Percentiles rank a stretch among this genome's conserved stretches.
Evolutionary conservation across 2,888 invertebrate genomes (phyloP).

Genomic region (Hydriomena furcata): DNA sequence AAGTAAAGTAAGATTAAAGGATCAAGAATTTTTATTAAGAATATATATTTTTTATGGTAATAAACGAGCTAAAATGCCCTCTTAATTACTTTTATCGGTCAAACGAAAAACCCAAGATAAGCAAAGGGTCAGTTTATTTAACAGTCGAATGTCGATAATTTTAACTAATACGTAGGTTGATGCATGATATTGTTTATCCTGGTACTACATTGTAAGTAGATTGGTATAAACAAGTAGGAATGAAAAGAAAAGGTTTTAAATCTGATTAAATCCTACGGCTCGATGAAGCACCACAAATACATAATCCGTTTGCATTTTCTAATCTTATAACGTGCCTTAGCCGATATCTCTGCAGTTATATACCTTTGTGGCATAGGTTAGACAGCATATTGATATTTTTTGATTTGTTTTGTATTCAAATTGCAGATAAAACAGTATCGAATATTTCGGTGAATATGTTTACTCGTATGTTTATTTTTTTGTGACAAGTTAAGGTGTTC

Average conservation of each 20-base stretch:
- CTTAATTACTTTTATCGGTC: background rate
- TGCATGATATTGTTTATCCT: too few species aligned
- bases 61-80: background rate
- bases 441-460: too few species aligned
- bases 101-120: constrained; percentile 36
- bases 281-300: constrained; percentile 76
- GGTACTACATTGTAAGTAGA: background rate
- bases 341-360: constrained; percentile 44
- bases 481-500: constrained; percentile 11
- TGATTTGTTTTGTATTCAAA: background rate
- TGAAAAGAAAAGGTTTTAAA: constrained; percentile 46
- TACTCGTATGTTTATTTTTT: constrained; percentile 3
- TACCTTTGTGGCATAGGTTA: background rate
- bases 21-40: too few species aligned
- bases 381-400: too few species aligned
- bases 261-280: constrained; percentile 68
- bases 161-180: too few species aligned
- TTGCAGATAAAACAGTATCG: too few species aligned
- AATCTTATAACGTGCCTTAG: constrained; percentile 81
- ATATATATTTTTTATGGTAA: too few species aligned
- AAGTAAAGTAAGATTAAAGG: too few species aligned
- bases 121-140: constrained; percentile 17
- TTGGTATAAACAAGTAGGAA: constrained; percentile 2
- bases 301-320: constrained; percentile 79
- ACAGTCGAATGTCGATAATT: constrained; percentile 4